These are phyloP conservation scores for Cosmopolites sordidus DNA, from an alignment of 2,888 invertebrate genomes.

Conservation along the genomic window DNA sequence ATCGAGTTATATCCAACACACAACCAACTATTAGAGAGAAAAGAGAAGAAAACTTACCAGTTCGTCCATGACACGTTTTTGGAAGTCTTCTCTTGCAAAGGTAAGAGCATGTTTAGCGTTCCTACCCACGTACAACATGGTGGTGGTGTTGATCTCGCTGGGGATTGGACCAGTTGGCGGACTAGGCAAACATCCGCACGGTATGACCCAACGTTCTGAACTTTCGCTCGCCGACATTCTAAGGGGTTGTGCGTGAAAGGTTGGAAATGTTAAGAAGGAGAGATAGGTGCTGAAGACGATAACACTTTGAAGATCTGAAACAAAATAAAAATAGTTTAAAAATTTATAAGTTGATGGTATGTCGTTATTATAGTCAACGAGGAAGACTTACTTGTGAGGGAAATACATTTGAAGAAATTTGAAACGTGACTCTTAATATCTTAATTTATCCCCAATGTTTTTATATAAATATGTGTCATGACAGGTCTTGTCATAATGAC, in stretches of 20 bases:
- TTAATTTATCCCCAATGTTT: too few species aligned
- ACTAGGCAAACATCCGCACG: conserved; percentile 42
- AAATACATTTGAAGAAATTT: too few species aligned
- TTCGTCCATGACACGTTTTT: background rate
- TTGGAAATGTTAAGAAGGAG: conserved; percentile 43
- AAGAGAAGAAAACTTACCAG: too few species aligned
- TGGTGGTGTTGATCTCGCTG: conserved; percentile 9
- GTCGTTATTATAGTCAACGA: too few species aligned
- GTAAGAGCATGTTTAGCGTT: conserved; percentile 5
- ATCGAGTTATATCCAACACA: too few species aligned
- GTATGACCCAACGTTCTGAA: conserved; percentile 50
- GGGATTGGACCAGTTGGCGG: conserved; percentile 3
- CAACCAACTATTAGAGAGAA: too few species aligned
- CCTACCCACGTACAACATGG: background rate
- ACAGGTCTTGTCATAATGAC: too few species aligned
- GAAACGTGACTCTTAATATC: too few species aligned
- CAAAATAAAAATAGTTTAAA: conserved; percentile 25
- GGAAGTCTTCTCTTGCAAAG: background rate
- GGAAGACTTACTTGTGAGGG: too few species aligned
- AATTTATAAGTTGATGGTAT: too few species aligned
- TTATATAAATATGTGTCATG: too few species aligned
- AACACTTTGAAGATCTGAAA: conserved; percentile 49
- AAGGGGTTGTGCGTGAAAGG: conserved; percentile 43
- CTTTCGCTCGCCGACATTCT: conserved; percentile 33
- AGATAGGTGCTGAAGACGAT: conserved; percentile 47